Evolutionary conservation across 2,888 invertebrate species (phyloP), one percentile per base, ranked within the genome.

Genomic region (Dryobotodes eremita): DNA sequence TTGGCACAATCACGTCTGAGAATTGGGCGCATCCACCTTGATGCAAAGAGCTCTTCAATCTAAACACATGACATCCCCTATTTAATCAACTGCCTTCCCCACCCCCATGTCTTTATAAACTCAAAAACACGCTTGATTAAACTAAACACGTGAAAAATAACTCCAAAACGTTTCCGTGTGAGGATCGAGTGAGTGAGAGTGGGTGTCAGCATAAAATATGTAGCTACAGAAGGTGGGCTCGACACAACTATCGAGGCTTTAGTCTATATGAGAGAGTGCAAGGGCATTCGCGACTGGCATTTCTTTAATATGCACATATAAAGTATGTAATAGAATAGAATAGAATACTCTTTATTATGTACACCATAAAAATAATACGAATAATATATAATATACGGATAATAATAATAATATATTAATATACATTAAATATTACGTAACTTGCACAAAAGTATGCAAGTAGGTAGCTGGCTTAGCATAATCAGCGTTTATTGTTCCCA

Each of bases 81-180:
- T 72, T 73, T 83, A 85, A 83, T 85, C 55, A 85, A 75, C 86
- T 77, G 23, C 15, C 65, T 36, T 55, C 55, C 71, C 50, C 46
- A 36, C 57, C 57, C 81, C 64, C 53, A 46, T 70, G 23, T 72
- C 74, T 75, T 71, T 66, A 82, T 86, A 66, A 72, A 77, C 83
- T 74, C 68, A 68, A 55, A 80, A 71, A 66, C 86, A 80, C 66
- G 79, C 76, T 86, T 85, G 83, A 85, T 85, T 79, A 79, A 85
- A 83, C 79, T 77, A 75, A 77, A 86, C 76, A 76, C 75, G 72
- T 70, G 77, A 84, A 83, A 84, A 86, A 85, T 85, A 76, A 75
- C 53, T 64, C 78, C 48, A 42, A 62, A 85, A 81, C 59, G 68
- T 59, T 76, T 79, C 79, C 64, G 50, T 65, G 74, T 82, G 74